These are phyloP conservation scores for Piprites chloris DNA, from an alignment of 2,113 vertebrate species.

Conservation along the genomic window DNA sequence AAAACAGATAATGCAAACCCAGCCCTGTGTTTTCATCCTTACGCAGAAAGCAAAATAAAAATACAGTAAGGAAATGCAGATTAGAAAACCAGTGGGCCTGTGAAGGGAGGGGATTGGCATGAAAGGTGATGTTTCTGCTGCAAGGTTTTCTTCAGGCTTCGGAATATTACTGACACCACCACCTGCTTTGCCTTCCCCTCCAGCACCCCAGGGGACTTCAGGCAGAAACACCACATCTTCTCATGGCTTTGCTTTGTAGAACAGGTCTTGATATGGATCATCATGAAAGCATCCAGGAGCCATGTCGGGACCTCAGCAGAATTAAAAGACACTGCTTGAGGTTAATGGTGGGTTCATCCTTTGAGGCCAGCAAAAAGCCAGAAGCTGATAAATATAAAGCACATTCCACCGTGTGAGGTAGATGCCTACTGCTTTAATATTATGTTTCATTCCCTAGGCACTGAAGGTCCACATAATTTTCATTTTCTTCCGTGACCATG, in stretches of 20 bases:
- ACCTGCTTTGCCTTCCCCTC: background rate
- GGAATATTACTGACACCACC: background rate
- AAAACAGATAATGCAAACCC: background rate
- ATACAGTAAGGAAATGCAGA: background rate
- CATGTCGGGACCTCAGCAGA: background rate
- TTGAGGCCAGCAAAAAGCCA: background rate
- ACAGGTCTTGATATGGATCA: background rate
- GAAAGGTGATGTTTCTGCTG: background rate
- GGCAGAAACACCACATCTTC: background rate
- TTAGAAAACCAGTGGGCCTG: background rate
- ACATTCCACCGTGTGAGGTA: background rate
- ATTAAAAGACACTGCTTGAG: background rate
- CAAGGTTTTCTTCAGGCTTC: constrained; percentile 7
- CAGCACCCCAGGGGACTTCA: background rate
- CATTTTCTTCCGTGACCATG: background rate
- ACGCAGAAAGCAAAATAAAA: constrained; percentile 21
- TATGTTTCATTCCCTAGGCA: background rate
- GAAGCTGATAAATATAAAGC: constrained; percentile 19
- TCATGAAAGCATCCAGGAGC: background rate
- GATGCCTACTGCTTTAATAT: background rate
- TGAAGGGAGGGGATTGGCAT: background rate
- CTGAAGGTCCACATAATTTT: background rate
- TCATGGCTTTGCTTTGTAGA: background rate
- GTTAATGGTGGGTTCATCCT: constrained; percentile 9
- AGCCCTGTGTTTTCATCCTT: background rate